These are phyloP conservation scores for Pyrochroa serraticornis DNA, from an alignment of 2,888 invertebrate species.

Conservation along the genomic window DNA sequence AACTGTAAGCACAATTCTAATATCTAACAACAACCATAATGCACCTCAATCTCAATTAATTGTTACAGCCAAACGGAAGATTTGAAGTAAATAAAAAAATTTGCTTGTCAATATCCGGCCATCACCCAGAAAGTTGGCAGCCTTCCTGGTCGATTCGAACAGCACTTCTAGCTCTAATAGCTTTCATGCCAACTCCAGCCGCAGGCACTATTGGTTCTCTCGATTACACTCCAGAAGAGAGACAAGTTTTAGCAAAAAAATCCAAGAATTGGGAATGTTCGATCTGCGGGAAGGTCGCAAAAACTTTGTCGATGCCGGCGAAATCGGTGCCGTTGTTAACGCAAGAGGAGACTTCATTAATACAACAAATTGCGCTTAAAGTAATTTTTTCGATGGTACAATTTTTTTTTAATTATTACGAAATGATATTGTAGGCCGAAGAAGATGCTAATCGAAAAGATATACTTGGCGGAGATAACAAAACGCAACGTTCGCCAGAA, in stretches of 20 bases:
- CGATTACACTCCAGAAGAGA: constrained; percentile 85
- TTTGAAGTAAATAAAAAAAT: constrained; percentile 95
- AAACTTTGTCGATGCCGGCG: constrained; percentile 59
- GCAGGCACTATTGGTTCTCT: constrained; percentile 90
- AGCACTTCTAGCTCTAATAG: constrained; percentile 87
- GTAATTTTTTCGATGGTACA: constrained; percentile 42
- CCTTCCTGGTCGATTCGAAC: constrained; percentile 97
- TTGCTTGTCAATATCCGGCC: constrained; percentile 92
- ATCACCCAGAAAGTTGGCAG: constrained; percentile 98
- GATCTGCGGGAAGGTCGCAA: constrained; percentile 66
- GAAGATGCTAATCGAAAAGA: constrained; percentile 50
- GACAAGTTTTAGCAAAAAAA: constrained; percentile 78
- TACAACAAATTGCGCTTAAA: constrained; percentile 63
- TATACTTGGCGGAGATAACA: constrained; percentile 39
- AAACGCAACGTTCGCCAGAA: constrained; percentile 30
- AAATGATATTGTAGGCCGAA: constrained; percentile 48
- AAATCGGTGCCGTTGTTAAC: constrained; percentile 53
- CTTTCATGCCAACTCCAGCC: constrained; percentile 92
- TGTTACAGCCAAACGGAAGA: constrained; percentile 83
- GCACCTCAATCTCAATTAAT: neutral
- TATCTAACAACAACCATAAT: neutral
- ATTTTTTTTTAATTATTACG: neutral
- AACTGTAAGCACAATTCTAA: constrained; percentile 66
- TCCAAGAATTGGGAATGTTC: constrained; percentile 69
- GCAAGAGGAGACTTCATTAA: constrained; percentile 61